These are phyloP conservation scores for Trachurus trachurus DNA, from an alignment of 2,797 vertebrate genomes.

Conservation along the genomic window DNA sequence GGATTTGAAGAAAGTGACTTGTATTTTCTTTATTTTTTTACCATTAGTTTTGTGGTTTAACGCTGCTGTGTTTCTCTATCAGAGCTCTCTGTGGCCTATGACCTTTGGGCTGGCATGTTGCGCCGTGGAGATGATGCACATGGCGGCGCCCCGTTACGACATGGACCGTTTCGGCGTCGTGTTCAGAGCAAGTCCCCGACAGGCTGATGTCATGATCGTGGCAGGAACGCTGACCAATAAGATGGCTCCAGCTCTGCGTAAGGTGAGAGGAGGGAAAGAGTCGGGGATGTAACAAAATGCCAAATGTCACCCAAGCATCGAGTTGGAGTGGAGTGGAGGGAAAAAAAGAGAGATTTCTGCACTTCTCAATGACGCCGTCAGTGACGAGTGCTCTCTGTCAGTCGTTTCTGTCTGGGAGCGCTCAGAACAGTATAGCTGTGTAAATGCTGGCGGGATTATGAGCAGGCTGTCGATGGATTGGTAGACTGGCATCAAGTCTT, in stretches of 20 bases:
- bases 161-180: slow-evolving; percentile 99
- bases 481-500: slow-evolving; percentile 37
- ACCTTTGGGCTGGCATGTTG: slow-evolving; percentile 98
- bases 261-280: slow-evolving; percentile 82
- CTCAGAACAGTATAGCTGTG: slow-evolving; percentile 64
- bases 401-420: slow-evolving; percentile 19
- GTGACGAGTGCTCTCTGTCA: slow-evolving; percentile 5
- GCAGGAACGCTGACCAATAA: slow-evolving; percentile 97
- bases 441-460: slow-evolving; percentile 66
- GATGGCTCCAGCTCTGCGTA: slow-evolving; percentile 96
- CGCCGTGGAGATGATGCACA: slow-evolving; percentile 99
- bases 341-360: too few relatives aligned
- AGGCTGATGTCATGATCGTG: slow-evolving; percentile 98
- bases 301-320: not conserved
- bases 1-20: not conserved
- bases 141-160: slow-evolving; percentile 96
- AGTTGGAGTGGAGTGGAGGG: too few relatives aligned
- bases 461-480: slow-evolving; percentile 53
- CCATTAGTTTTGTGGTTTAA: not conserved
- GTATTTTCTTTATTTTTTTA: not conserved
- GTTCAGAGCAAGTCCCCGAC: slow-evolving; percentile 96
- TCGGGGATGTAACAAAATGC: not conserved
- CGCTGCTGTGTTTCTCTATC: not conserved
- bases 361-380: not conserved
- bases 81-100: slow-evolving; percentile 99